Conservation (phyloP, 2,888 invertebrate genomes). For the Crepidodera aurea region DNA sequence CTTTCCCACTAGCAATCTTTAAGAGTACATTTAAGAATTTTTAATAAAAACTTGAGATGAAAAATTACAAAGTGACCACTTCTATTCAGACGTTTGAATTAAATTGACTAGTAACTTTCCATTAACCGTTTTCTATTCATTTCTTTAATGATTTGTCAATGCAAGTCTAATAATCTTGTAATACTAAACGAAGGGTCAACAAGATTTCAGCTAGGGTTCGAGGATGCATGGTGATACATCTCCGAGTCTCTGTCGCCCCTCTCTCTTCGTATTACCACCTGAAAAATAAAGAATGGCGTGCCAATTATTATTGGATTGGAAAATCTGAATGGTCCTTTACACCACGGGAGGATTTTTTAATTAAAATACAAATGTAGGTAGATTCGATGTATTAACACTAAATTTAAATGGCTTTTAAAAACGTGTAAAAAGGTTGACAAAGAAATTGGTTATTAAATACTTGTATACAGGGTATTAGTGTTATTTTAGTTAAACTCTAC, state of each 20-base stretch:
- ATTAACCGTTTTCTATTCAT: neutral
- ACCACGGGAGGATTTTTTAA: too few species aligned
- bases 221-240: conserved; percentile 50
- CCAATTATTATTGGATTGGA: too few species aligned
- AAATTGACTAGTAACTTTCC: conserved; percentile 5
- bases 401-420: too few species aligned
- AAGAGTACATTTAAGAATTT: neutral
- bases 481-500: too few species aligned
- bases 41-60: neutral
- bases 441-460: too few species aligned
- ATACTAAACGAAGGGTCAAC: conserved; percentile 55
- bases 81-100: neutral
- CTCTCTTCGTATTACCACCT: conserved; percentile 55
- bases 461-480: too few species aligned
- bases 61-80: too few species aligned
- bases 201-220: conserved; percentile 70
- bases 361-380: too few species aligned
- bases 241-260: conserved; percentile 47
- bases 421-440: too few species aligned
- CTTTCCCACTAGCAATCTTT: neutral
- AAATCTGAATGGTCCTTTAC: too few species aligned
- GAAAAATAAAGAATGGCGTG: conserved; percentile 38
- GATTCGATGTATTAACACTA: too few species aligned
- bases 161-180: conserved; percentile 55
- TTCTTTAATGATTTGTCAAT: conserved; percentile 51